Evolutionary conservation across 2,888 invertebrate genomes (phyloP), one percentile per base, ranked within the genome.

Genomic region (Hirtodrosophila cameraria): DNA sequence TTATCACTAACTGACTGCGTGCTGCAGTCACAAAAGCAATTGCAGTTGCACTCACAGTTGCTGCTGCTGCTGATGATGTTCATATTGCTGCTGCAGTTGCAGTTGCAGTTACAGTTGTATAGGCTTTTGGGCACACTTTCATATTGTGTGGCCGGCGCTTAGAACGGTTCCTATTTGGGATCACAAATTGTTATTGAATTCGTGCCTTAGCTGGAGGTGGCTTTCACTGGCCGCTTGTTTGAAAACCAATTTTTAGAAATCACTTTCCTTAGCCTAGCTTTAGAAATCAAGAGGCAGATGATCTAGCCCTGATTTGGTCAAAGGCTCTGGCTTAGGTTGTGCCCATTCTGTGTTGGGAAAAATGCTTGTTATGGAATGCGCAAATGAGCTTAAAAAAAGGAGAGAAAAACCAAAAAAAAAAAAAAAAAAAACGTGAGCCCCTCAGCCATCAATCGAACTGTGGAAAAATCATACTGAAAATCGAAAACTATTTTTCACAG

Each of bases 401-500:
- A 7, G 18, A 20, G 27, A 12, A 20, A 28, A 43, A 27, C 30
- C 20, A 15, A 42, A 25, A 25, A 41, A 43, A 30, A 42, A 54
- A 53, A 58, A 45, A 27, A 16, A 1, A 39, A 49, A 69, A 74
- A 83, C 86, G 86, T 82, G 86, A 79, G 86, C 76, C 72, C 72
- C 62, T 55, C 64, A 83, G 86, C 70, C 86, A 79, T 83, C 76
- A 86, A 75, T 77, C 74, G 85, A 64, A 48, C 54, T 60, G 46
- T 25, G 60, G 55, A 60, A 55, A 64, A 78, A 63, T 46, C 72
- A 79, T 76, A 68, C 63, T 61, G 63, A 84, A 84, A 84, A 78
- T 84, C 82, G 81, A 80, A 84, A 81, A 84, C 85, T 60, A 64
- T 81, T 78, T 77, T 78, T 81, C 78, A 73, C 84, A 73, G 68